Evolutionary conservation across 2,113 vertebrate species (phyloP).

Genomic region (Crotalus helleri): DNA sequence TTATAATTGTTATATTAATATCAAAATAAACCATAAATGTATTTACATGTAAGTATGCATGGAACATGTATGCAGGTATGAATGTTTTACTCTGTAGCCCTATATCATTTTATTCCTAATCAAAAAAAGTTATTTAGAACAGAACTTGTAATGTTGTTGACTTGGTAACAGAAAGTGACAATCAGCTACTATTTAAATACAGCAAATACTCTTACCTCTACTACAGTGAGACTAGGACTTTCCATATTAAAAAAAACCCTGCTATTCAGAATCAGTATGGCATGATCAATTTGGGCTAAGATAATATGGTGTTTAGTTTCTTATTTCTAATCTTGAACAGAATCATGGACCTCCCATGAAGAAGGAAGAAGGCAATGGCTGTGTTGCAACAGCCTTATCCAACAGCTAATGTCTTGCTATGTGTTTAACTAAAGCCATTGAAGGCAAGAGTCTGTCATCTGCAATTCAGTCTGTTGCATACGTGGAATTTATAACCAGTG

Average conservation of each 20-base stretch:
- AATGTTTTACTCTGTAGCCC: background rate
- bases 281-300: slow-evolving; percentile 43
- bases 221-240: background rate
- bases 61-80: background rate
- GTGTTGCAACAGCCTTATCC: background rate
- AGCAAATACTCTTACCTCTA: background rate
- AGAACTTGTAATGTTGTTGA: background rate
- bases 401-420: background rate
- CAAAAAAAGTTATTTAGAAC: background rate
- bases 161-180: background rate
- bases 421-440: background rate
- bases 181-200: background rate
- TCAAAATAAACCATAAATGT: slow-evolving; percentile 20
- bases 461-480: no score
- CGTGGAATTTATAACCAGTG: background rate
- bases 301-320: slow-evolving; percentile 41
- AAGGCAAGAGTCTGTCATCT: background rate
- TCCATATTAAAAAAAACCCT: slow-evolving; percentile 8
- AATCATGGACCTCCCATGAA: background rate
- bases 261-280: slow-evolving; percentile 45
- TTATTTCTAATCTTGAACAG: slow-evolving; percentile 30
- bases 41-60: slow-evolving; percentile 43
- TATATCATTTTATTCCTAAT: background rate
- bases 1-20: background rate
- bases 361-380: background rate